Evolutionary conservation across 2,113 vertebrate genomes (phyloP), one percentile per base, ranked within the genome.

Genomic region (Gopherus flavomarginatus): DNA sequence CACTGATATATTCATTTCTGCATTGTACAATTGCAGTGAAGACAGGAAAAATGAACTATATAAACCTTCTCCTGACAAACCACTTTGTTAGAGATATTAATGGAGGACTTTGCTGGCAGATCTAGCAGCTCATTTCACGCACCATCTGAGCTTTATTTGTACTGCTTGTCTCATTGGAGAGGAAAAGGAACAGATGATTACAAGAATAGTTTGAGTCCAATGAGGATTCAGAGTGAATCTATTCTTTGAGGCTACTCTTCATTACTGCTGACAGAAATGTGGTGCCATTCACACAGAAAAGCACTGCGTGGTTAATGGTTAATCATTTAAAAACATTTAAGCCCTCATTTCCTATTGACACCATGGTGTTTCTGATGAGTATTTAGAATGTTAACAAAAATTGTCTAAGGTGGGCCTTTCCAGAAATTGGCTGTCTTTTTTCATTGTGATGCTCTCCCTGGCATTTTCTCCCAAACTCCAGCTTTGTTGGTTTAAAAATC

Each of bases 11-110:
- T 96, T 47, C 91, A 56, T 90, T 89, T 87, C 57, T 93, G 91
- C 82, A 94, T 81, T 95, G 27, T 84, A 88, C 92, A 90, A 69
- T 91, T 59, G 8, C 17, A 27, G 11, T 29, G 42, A 93, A 75
- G 21, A 87, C 42, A 84, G 81, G 85, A 35, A 86, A 96, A 96
- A 95, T 47, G 77, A 88, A 42, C 77, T 94, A 29, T 81, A 86
- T 83, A 90, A 72, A 95, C 86, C 82, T 90, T 89, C 89, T 96
- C 87, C n/a, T 80, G 96, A 78, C 24, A 93, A 94, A 94, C 79
- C 31, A 85, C 88, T 92, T 72, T 95, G 94, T 93, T 90, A 89
- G 90, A 96, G 81, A 38, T 31, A 54, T 92, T 89, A 0, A 5
- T 94, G 59, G 87, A 90, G 85, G 93, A 84, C 31, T 10, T 52